Conservation (phyloP, 2,888 invertebrate genomes). For the Doris montereyensis region DNA sequence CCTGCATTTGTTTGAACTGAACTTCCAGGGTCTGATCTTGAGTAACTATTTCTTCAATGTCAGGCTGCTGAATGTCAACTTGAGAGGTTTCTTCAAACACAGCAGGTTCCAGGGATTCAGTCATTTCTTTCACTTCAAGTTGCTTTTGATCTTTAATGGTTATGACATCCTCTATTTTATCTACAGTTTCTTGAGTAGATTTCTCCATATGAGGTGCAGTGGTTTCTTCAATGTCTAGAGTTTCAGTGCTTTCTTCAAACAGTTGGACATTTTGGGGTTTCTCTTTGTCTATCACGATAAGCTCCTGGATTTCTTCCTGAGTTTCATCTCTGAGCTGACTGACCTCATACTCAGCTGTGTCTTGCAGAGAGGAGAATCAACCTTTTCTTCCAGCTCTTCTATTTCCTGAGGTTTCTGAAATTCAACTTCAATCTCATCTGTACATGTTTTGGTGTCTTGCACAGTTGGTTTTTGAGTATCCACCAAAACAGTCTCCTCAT, state of each 20-base stretch:
- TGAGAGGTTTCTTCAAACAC: slow-evolving; percentile 35
- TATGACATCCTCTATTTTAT: too few species aligned
- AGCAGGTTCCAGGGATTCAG: slow-evolving; percentile 32
- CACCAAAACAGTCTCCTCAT: slow-evolving; percentile 22
- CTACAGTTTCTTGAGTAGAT: slow-evolving; percentile 31
- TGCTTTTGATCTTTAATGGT: slow-evolving; percentile 23
- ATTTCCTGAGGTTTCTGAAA: slow-evolving; percentile 41
- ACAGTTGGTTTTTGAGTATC: slow-evolving; percentile 47
- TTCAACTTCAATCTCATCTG: slow-evolving; percentile 39
- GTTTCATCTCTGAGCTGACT: slow-evolving; percentile 49
- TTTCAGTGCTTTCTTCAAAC: slow-evolving; percentile 5
- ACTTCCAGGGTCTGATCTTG: slow-evolving; percentile 37
- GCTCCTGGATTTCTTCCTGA: slow-evolving; percentile 38
- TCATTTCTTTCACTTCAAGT: slow-evolving; percentile 30
- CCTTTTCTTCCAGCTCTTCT: slow-evolving; percentile 17
- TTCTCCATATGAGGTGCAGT: too few species aligned
- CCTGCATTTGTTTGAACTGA: slow-evolving; percentile 30
- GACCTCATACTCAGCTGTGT: slow-evolving; percentile 38
- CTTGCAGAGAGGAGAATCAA: slow-evolving; percentile 14
- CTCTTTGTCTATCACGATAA: slow-evolving; percentile 33
- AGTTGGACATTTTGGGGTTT: slow-evolving; percentile 32
- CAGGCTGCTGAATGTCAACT: not conserved
- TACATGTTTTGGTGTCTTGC: slow-evolving; percentile 40
- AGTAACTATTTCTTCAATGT: slow-evolving; percentile 20
- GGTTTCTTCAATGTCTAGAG: too few species aligned